Base-by-base conservation (phyloP, 2,797 vertebrate genomes). In the Enteromius unitaeniatus region DNA sequence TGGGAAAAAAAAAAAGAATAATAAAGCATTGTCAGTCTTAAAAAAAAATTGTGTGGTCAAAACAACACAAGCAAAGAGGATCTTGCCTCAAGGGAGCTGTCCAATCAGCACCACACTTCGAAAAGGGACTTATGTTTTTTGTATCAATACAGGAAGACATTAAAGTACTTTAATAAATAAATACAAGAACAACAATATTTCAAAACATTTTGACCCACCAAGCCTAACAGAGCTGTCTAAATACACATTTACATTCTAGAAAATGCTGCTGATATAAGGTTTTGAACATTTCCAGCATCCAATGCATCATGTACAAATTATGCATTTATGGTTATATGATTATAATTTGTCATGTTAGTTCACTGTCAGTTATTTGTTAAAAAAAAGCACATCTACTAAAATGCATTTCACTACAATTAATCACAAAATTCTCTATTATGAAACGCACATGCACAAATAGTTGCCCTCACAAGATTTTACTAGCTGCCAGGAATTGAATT, bases 31-130 rank as follows among this genome's bases (percentile, higher is more conserved):
- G 11, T 45, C 42, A 45, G 42, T 45, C 42, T 45, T 13, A 3
- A 45, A 45, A 45, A 45, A 45, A 42, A 3, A 10, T 10, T 10
- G 11, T 51, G 14, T 26, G 31, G 47, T 26, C 2, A n/a, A 47
- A 78, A 34, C 2, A 42, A 15, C 76, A 45, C 2, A 15, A 49
- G 40, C 26, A 37, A 49, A 26, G 28, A 11, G 19, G 34, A 70
- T 89, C 87, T 88, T 90, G 89, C 85, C 86, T 90, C 82, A 89
- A 86, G 89, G 93, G 92, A 90, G 93, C 94, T 94, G 93, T 94
- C 93, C 90, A 78, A 90, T 93, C 94, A 95, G 94, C 21, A 80
- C 64, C 78, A 53, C 31, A 42, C 0, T 26, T 17, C 4, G 11
- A 42, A 53, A 55, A 14, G 3, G 10, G n/a, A 21, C 23, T 7